These are phyloP conservation scores for Ardeotis arabs DNA, from an alignment of 2,113 vertebrate genomes.

Conservation along the genomic window DNA sequence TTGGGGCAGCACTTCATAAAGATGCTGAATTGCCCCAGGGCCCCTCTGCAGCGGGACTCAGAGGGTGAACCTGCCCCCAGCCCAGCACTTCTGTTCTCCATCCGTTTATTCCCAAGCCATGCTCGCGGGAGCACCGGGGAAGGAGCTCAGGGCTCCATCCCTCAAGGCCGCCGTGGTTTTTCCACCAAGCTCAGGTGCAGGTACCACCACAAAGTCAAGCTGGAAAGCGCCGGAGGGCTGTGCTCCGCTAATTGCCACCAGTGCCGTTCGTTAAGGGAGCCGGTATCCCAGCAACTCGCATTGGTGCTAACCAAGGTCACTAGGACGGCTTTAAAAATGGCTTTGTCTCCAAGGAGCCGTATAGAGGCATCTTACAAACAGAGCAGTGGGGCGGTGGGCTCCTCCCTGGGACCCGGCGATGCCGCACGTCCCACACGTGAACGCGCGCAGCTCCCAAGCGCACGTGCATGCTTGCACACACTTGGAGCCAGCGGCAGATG, in stretches of 20 bases:
- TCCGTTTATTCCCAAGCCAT: background rate
- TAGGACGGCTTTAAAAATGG: slow-evolving; percentile 1
- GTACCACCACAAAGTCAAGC: background rate
- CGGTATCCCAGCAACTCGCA: slow-evolving; percentile 35
- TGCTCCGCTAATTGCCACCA: slow-evolving; percentile 22
- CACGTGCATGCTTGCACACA: fast-evolving
- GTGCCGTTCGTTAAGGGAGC: background rate
- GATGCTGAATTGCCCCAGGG: background rate
- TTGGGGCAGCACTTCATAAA: background rate
- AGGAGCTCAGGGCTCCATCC: background rate
- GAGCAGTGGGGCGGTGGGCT: background rate
- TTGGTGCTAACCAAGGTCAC: slow-evolving; percentile 42
- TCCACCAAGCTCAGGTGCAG: background rate
- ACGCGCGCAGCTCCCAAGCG: fast-evolving
- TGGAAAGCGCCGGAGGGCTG: background rate
- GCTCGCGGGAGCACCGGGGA: fast-evolving
- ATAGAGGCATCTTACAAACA: slow-evolving; percentile 53
- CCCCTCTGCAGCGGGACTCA: background rate
- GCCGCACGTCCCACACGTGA: background rate
- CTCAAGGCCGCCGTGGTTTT: fast-evolving
- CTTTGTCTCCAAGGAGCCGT: slow-evolving; percentile 61
- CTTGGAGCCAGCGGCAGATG: background rate
- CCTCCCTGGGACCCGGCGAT: background rate
- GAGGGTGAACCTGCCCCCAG: background rate
- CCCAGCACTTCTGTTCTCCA: background rate